Evolutionary conservation across 1,140 invertebrate genomes (phyloP).

Genomic region (Bombyx mandarina): DNA sequence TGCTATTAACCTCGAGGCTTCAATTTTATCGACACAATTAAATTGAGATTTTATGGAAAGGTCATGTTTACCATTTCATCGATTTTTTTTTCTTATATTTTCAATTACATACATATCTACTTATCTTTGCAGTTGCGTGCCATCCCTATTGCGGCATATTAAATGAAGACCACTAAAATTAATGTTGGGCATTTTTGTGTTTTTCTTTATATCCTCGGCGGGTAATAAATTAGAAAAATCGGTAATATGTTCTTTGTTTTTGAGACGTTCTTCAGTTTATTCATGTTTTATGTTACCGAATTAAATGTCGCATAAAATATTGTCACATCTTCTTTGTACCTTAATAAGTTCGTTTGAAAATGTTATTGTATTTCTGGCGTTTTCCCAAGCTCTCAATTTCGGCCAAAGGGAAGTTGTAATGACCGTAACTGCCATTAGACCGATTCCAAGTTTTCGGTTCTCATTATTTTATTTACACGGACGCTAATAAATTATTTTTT

Average conservation of each 20-base stretch:
- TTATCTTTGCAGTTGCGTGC: too few species aligned
- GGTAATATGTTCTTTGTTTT: neutral
- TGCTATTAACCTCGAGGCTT: conserved; percentile 5
- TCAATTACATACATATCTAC: too few species aligned
- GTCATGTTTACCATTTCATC: too few species aligned
- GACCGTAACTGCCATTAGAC: conserved; percentile 2
- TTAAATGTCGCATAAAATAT: too few species aligned
- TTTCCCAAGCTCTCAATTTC: conserved; percentile 20
- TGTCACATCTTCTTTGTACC: too few species aligned
- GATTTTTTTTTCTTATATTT: too few species aligned
- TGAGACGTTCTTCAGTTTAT: too few species aligned
- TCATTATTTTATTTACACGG: conserved; percentile 61
- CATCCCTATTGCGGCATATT: too few species aligned
- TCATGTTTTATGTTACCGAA: too few species aligned
- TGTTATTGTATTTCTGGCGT: conserved; percentile 11
- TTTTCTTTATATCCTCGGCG: neutral
- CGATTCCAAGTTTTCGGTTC: conserved; percentile 48
- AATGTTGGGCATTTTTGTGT: too few species aligned
- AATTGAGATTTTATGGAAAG: neutral
- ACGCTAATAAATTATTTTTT: conserved; percentile 68
- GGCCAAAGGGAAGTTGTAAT: conserved; percentile 1
- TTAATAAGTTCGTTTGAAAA: neutral
- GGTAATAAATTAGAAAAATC: neutral
- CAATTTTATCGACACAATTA: conserved; percentile 4
- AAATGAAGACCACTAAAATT: too few species aligned